Evolutionary conservation across 2,113 vertebrate genomes (phyloP).

Genomic region (Mustela lutreola): DNA sequence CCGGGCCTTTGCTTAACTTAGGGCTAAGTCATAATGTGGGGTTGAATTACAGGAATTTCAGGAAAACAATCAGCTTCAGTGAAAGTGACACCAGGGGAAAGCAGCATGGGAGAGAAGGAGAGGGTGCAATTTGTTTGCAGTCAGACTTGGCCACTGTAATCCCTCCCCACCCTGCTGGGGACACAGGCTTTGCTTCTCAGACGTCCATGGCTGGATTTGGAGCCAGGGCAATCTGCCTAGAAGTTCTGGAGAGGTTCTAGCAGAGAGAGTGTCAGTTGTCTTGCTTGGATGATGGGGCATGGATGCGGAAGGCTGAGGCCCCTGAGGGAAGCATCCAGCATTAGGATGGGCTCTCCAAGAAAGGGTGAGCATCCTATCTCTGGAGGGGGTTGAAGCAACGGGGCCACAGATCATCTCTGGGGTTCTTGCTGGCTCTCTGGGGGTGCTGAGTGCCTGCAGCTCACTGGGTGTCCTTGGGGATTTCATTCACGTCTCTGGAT

Average conservation of each 20-base stretch:
- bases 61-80: not conserved
- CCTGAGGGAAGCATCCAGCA: not conserved
- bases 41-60: slow-evolving; percentile 8
- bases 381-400: not conserved
- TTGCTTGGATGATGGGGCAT: not conserved
- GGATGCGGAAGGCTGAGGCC: not conserved
- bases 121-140: not conserved
- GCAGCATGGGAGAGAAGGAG: not conserved
- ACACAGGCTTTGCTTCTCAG: not conserved
- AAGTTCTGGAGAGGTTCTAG: not conserved
- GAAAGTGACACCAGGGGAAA: not conserved
- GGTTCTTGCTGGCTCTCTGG: not conserved
- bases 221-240: not conserved
- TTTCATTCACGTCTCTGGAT: not conserved
- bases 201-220: not conserved
- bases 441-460: not conserved
- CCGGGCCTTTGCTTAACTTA: not conserved
- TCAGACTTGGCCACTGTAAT: not conserved
- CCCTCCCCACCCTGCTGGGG: not conserved
- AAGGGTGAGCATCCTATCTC: not conserved
- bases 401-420: not conserved
- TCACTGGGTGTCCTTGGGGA: not conserved
- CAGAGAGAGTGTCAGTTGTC: not conserved
- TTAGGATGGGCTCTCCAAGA: not conserved
- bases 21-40: not conserved